A percentile compares a stretch with the other conserved stretches of the same genome.
These are phyloP conservation scores for Salminus brasiliensis DNA, from an alignment of 2,113 vertebrate species.

Conservation along the genomic window DNA sequence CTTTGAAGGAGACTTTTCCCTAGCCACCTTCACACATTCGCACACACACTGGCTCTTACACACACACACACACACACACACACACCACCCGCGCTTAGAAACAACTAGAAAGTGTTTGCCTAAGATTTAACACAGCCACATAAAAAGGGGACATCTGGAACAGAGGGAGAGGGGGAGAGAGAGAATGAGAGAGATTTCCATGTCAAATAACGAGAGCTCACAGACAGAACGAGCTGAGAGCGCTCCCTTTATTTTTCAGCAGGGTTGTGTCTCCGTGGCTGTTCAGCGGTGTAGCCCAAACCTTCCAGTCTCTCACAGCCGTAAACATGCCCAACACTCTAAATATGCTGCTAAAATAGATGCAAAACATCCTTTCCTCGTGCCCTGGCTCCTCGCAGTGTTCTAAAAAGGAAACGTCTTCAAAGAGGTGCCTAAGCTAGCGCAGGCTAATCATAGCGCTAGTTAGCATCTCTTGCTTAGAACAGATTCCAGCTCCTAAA, in stretches of 20 bases:
- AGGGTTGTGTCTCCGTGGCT: not conserved
- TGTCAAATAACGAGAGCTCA: constrained; percentile 6
- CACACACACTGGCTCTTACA: constrained; percentile 56
- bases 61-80: constrained; percentile 50
- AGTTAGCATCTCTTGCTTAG: not conserved
- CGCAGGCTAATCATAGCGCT: not conserved
- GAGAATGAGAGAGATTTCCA: constrained; percentile 8
- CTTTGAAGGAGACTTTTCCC: constrained; percentile 75
- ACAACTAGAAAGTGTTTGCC: constrained; percentile 62
- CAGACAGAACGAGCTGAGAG: constrained; percentile 19
- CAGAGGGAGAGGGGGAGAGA: not conserved
- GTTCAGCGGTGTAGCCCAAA: not conserved
- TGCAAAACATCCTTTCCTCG: constrained; percentile 3
- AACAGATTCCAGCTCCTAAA: constrained; percentile 6
- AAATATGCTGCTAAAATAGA: constrained; percentile 7
- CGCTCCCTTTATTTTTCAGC: not conserved
- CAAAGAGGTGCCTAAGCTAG: not conserved
- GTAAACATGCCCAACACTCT: constrained; percentile 1
- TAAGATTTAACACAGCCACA: constrained; percentile 65
- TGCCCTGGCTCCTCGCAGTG: not conserved
- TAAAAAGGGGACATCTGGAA: constrained; percentile 39
- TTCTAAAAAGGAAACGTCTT: constrained; percentile 20
- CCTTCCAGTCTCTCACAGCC: not conserved
- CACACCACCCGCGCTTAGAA: constrained; percentile 58
- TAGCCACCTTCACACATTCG: constrained; percentile 58